phyloP scores from a whole-genome alignment of 2,888 invertebrate species.

The Torymus tubicola region DNA sequence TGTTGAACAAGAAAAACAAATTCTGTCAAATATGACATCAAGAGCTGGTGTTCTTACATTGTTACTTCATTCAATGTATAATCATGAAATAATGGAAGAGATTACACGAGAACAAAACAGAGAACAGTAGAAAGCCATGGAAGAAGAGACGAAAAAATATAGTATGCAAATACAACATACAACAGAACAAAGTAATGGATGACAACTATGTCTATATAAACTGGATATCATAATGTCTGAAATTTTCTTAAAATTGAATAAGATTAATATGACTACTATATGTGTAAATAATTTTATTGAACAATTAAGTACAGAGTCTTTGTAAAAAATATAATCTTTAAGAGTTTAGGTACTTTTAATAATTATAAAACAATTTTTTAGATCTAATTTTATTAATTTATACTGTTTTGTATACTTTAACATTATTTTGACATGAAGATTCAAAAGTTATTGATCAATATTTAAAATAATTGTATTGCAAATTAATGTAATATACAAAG shows the following conservation, averaged over 20 bases:
- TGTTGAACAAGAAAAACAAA: slow-evolving; percentile 93
- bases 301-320: slow-evolving; percentile 2
- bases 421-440: no score
- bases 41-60: slow-evolving; percentile 95
- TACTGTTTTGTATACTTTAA: not conserved
- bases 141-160: slow-evolving; percentile 75
- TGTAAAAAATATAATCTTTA: slow-evolving; percentile 29
- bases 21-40: slow-evolving; percentile 84
- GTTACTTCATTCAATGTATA: slow-evolving; percentile 97
- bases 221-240: not conserved
- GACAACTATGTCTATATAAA: slow-evolving; percentile 2
- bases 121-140: slow-evolving; percentile 77
- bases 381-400: not conserved
- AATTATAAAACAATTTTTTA: no score
- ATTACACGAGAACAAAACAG: slow-evolving; percentile 79
- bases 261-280: not conserved
- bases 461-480: no score
- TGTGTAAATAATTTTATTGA: slow-evolving; percentile 30
- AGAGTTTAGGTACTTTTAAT: not conserved
- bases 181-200: slow-evolving; percentile 34
- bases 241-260: slow-evolving; percentile 7
- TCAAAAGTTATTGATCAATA: no score
- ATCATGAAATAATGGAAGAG: slow-evolving; percentile 92
- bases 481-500: no score
- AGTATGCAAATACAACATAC: slow-evolving; percentile 39